These are phyloP conservation scores for Electrona antarctica DNA, from an alignment of 2,113 vertebrate species.

Conservation along the genomic window DNA sequence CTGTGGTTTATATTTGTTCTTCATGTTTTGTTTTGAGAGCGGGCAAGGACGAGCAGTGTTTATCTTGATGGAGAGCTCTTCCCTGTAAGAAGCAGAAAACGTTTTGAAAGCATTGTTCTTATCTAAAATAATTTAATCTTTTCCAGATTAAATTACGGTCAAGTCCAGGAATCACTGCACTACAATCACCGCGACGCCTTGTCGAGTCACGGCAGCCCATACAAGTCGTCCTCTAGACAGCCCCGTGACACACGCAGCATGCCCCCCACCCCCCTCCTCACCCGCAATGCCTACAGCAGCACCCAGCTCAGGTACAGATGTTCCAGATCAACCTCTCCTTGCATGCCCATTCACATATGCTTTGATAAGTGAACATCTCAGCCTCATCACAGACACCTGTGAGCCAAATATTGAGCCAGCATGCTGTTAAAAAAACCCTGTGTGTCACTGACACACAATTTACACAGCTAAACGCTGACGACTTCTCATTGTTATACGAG, in stretches of 20 bases:
- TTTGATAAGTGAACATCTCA: too few relatives aligned
- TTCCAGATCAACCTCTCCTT: too few relatives aligned
- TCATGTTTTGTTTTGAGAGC: constrained; percentile 4
- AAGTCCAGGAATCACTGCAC: constrained; percentile 55
- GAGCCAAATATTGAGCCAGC: too few relatives aligned
- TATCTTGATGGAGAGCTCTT: constrained; percentile 20
- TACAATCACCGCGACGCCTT: constrained; percentile 78
- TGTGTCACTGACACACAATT: not conserved
- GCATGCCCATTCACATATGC: too few relatives aligned
- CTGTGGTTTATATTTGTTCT: not conserved
- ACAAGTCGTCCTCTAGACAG: constrained; percentile 81
- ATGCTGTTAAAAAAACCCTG: not conserved
- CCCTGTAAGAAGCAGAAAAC: constrained; percentile 19
- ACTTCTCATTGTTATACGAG: not conserved
- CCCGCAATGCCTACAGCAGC: constrained; percentile 94
- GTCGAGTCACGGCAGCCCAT: constrained; percentile 88
- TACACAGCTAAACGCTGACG: too few relatives aligned
- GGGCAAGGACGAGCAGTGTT: constrained; percentile 1
- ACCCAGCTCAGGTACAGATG: constrained; percentile 88
- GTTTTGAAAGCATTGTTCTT: constrained; percentile 44
- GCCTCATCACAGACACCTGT: too few relatives aligned
- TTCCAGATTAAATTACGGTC: constrained; percentile 59
- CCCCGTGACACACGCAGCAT: constrained; percentile 87
- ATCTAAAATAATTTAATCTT: constrained; percentile 20
- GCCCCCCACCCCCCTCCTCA: constrained; percentile 92